Evolutionary conservation across 2,113 vertebrate species (phyloP).

Genomic region (Urocitellus parryii): DNA sequence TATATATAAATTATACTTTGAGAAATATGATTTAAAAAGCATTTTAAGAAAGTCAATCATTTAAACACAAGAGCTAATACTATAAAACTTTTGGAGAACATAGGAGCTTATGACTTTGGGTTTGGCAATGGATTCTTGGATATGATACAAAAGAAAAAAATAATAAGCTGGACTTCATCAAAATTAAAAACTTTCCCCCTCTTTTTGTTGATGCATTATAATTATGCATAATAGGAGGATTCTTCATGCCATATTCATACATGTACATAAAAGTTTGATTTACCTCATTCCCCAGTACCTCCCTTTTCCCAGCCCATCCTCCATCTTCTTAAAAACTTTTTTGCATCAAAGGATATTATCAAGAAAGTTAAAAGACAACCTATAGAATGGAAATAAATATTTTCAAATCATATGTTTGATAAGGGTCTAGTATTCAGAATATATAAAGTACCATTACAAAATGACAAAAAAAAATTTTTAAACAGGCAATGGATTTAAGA

Average conservation of each 20-base stretch:
- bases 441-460: neutral
- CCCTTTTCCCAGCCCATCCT: too few species aligned
- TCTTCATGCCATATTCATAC: too few species aligned
- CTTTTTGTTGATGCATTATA: too few species aligned
- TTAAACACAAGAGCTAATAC: slow-evolving; percentile 23
- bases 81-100: neutral
- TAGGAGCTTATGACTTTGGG: neutral
- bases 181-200: neutral
- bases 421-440: slow-evolving; percentile 12
- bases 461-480: neutral
- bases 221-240: too few species aligned
- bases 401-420: neutral
- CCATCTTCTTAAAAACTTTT: neutral
- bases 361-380: slow-evolving; percentile 13
- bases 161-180: neutral
- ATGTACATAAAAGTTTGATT: too few species aligned
- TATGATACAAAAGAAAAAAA: neutral
- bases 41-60: neutral
- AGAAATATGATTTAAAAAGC: neutral
- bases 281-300: too few species aligned
- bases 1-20: neutral
- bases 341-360: neutral
- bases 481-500: neutral
- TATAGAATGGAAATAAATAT: slow-evolving; percentile 10
- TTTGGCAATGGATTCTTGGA: neutral